Percentiles rank a stretch among this genome's conserved stretches.
These are phyloP conservation scores for Coregonus suidteri DNA, from an alignment of 2,797 vertebrate genomes.

Conservation along the genomic window DNA sequence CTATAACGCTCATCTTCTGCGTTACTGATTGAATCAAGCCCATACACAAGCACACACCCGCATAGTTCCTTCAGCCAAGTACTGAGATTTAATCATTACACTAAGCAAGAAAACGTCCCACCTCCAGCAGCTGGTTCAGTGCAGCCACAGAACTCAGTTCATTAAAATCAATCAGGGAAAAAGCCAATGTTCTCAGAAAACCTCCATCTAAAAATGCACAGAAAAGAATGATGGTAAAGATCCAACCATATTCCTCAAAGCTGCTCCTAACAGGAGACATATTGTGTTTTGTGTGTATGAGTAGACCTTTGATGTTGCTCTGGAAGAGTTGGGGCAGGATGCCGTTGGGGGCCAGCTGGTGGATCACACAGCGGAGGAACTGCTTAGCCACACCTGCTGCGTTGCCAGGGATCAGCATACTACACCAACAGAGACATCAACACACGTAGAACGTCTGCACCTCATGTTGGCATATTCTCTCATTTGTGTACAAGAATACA, in stretches of 20 bases:
- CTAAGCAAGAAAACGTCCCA: constrained; percentile 55
- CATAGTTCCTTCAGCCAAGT: background rate
- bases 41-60: background rate
- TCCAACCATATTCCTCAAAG: background rate
- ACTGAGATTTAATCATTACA: background rate
- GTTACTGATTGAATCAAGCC: no score
- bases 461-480: background rate
- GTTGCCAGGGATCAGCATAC: constrained; percentile 98
- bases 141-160: constrained; percentile 95
- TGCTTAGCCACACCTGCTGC: constrained; percentile 98
- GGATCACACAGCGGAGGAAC: constrained; percentile 96
- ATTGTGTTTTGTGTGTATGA: background rate
- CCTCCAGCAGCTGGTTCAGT: constrained; percentile 97
- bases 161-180: constrained; percentile 93
- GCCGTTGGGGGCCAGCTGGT: constrained; percentile 96
- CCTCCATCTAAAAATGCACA: constrained; percentile 85
- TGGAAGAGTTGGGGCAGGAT: constrained; percentile 98
- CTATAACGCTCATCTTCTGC: no score
- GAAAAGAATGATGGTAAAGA: background rate
- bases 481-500: background rate
- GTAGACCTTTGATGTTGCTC: constrained; percentile 95
- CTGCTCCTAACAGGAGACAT: background rate
- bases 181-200: constrained; percentile 92
- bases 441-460: background rate
- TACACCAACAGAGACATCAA: constrained; percentile 44